These are phyloP conservation scores for Triplophysa yarkandensis DNA, from an alignment of 2,797 vertebrate genomes.

Conservation along the genomic window DNA sequence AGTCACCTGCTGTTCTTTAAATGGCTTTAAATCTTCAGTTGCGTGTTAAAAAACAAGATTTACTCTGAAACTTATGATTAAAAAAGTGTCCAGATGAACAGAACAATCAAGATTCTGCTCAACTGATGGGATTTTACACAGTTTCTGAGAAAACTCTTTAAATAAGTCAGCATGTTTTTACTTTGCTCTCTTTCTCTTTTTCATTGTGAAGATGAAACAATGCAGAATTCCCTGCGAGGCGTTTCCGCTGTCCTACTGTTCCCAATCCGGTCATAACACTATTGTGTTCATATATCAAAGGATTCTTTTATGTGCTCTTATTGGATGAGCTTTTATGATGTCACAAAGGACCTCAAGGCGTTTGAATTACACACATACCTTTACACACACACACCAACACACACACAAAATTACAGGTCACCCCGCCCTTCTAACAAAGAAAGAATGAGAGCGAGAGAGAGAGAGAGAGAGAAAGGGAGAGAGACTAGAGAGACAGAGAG, in stretches of 20 bases:
- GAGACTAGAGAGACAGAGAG: too few species aligned
- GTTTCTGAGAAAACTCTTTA: not conserved
- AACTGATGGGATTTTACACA: not conserved
- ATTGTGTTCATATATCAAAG: not conserved
- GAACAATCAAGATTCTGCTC: too few species aligned
- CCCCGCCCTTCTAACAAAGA: conserved; percentile 35
- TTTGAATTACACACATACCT: conserved; percentile 20
- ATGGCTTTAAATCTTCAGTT: too few species aligned
- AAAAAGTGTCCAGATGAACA: too few species aligned
- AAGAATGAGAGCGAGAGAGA: conserved; percentile 35
- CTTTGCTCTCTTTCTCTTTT: not conserved
- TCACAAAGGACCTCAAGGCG: conserved; percentile 5
- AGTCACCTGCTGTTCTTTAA: too few species aligned
- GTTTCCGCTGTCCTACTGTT: not conserved
- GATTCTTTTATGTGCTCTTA: not conserved
- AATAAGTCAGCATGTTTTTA: not conserved
- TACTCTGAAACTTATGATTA: too few species aligned
- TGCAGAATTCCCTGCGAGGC: not conserved
- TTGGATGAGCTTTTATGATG: conserved; percentile 4
- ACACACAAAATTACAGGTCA: not conserved
- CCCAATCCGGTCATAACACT: not conserved
- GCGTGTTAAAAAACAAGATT: too few species aligned
- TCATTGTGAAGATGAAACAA: conserved; percentile 24
- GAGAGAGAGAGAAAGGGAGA: too few species aligned
- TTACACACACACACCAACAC: not conserved